These are phyloP conservation scores for Ceratoteleas bidentatus DNA, from an alignment of 1,140 invertebrate genomes.

Conservation along the genomic window DNA sequence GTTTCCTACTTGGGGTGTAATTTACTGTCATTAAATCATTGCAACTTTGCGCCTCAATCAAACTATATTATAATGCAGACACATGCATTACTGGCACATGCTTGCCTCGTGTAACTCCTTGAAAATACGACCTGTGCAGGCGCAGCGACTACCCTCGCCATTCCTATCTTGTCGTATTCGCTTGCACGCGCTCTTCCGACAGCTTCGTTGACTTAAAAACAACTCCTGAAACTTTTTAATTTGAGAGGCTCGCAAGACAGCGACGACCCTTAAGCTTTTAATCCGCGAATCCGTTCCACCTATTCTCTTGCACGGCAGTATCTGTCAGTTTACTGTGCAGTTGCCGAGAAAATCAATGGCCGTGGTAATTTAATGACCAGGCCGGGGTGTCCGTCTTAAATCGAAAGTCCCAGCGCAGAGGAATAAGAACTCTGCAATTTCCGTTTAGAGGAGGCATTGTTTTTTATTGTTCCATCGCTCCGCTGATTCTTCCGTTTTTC, in stretches of 20 bases:
- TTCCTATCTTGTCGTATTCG: neutral
- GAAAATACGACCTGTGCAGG: too few species aligned
- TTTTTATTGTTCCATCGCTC: slow-evolving; percentile 61
- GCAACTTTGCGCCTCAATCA: too few species aligned
- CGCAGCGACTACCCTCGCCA: too few species aligned
- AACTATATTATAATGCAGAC: too few species aligned
- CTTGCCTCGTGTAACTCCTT: too few species aligned
- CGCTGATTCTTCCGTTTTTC: slow-evolving; percentile 18
- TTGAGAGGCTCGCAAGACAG: slow-evolving; percentile 68
- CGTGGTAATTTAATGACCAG: slow-evolving; percentile 70
- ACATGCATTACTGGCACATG: too few species aligned
- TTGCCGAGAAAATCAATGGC: slow-evolving; percentile 69
- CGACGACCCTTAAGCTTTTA: slow-evolving; percentile 66
- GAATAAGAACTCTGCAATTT: slow-evolving; percentile 64
- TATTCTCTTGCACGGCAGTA: slow-evolving; percentile 46
- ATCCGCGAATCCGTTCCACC: slow-evolving; percentile 65
- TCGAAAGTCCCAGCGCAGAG: slow-evolving; percentile 47
- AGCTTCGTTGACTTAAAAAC: slow-evolving; percentile 65
- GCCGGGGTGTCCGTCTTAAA: slow-evolving; percentile 62
- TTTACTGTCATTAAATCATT: too few species aligned
- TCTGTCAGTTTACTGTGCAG: slow-evolving; percentile 67
- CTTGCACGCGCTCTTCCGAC: slow-evolving; percentile 3
- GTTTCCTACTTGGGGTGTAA: too few species aligned
- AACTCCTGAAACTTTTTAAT: slow-evolving; percentile 69
- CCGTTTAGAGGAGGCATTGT: slow-evolving; percentile 56